phyloP scores from a whole-genome alignment of 1,140 invertebrate genomes.

The Scaptomyza graminum region DNA sequence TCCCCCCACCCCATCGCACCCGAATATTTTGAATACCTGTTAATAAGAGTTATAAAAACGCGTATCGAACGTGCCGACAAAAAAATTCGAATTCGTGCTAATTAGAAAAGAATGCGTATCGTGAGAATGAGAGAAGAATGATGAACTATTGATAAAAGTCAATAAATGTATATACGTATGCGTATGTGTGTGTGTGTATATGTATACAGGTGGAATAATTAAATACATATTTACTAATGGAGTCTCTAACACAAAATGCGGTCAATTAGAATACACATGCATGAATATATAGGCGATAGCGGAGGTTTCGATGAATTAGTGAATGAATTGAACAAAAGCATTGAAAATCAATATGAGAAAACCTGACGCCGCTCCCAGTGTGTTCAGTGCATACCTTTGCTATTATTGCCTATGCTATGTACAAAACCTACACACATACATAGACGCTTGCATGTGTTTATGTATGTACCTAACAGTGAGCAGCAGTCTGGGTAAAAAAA shows the following conservation, averaged over 20 bases:
- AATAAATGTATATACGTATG: slow-evolving; percentile 31
- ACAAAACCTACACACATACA: slow-evolving; percentile 30
- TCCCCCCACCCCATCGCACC: not conserved
- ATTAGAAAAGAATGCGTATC: slow-evolving; percentile 71
- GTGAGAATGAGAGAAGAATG: slow-evolving; percentile 32
- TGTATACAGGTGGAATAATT: slow-evolving; percentile 42
- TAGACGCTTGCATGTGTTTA: slow-evolving; percentile 5
- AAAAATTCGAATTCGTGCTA: slow-evolving; percentile 73
- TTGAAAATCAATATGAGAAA: slow-evolving; percentile 77
- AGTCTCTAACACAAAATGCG: slow-evolving; percentile 44
- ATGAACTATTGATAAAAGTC: slow-evolving; percentile 51
- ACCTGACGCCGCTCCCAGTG: slow-evolving; percentile 75
- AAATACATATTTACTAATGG: slow-evolving; percentile 34
- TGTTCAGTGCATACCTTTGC: slow-evolving; percentile 46
- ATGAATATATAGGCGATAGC: slow-evolving; percentile 40
- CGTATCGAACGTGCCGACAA: slow-evolving; percentile 56
- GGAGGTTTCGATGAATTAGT: slow-evolving; percentile 63
- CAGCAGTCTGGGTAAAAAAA: slow-evolving; percentile 32
- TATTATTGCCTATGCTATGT: slow-evolving; percentile 38
- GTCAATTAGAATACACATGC: slow-evolving; percentile 69
- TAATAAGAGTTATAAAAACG: slow-evolving; percentile 20
- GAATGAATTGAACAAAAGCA: slow-evolving; percentile 80
- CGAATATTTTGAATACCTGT: slow-evolving; percentile 40
- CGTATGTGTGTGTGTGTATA: slow-evolving; percentile 13
- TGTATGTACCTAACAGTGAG: slow-evolving; percentile 40